These are phyloP conservation scores for Corbicula japonica DNA, from an alignment of 2,888 invertebrate genomes.

Conservation along the genomic window DNA sequence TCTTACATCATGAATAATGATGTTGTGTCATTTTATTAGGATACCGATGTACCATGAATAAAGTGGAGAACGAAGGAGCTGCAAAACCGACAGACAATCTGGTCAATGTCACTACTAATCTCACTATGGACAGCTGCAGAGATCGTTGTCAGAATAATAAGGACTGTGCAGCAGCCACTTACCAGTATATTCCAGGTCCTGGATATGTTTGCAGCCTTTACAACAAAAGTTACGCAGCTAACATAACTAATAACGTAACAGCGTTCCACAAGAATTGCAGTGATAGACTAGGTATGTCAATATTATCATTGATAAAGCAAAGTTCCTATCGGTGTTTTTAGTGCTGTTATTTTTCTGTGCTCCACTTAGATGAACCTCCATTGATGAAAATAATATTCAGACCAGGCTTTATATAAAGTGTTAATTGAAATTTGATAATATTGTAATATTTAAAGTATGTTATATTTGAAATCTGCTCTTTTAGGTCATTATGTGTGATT, in stretches of 20 bases:
- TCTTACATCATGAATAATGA: too few species aligned
- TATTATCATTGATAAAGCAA: too few species aligned
- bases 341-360: too few species aligned
- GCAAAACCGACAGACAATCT: not conserved
- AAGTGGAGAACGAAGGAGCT: not conserved
- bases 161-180: slow-evolving; percentile 29
- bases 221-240: not conserved
- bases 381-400: too few species aligned
- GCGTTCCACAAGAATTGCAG: slow-evolving; percentile 11
- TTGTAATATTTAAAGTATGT: too few species aligned
- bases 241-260: not conserved
- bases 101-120: not conserved
- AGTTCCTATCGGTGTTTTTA: too few species aligned
- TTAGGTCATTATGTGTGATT: too few species aligned
- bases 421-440: too few species aligned
- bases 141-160: slow-evolving; percentile 19
- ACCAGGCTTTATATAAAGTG: too few species aligned
- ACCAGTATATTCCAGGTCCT: not conserved
- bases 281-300: slow-evolving; percentile 11
- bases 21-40: too few species aligned
- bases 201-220: slow-evolving; percentile 17
- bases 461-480: too few species aligned
- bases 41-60: slow-evolving; percentile 6
- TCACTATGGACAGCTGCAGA: slow-evolving; percentile 10
- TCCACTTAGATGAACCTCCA: too few species aligned